Evolutionary conservation across 2,113 vertebrate species (phyloP), one percentile per base, ranked within the genome.

Genomic region (Otocyon megalotis): DNA sequence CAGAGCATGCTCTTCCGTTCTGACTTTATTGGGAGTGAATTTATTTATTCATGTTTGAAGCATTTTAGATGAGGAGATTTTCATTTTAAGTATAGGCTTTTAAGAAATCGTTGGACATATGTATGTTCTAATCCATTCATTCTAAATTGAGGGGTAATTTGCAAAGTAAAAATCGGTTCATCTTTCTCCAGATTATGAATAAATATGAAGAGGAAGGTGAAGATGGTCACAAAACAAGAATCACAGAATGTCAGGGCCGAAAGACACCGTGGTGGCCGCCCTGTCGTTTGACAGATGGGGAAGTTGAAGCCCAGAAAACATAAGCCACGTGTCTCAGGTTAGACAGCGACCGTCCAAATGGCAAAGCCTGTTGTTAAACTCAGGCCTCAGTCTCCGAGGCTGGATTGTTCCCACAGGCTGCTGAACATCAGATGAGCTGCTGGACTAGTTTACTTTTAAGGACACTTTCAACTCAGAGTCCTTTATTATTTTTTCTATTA

Each of bases 121-220:
- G 54, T 32, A 83, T 63, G 10, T 84, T 89, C 72, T 94, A 81
- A 96, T 86, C 85, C 84, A 80, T 62, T 93, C 74, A 26, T 63
- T 94, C 79, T 65, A 94, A 89, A 92, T 37, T 12, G 14, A 81
- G 88, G 43, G 28, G n/a, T 81, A 85, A 89, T 96, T 96, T 96
- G 28, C 92, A 89, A 92, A 69, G 65, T 81, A 69, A 79, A 95
- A 94, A 92, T 84, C 77, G 67, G 56, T 43, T 85, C 62, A 35
- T 89, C 15, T 81, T 48, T 32, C 50, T 84, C 30, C 32, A 26
- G 77, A 9, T 89, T 56, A 56, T 95, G 63, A 91, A 56, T 92
- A 89, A 93, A 69, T 60, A 79, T 28, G 15, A 48, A 69, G 53
- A 69, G 9, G 81, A 48, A 54, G 19, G 37, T 32, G 50, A 81